Conservation (phyloP, 2,888 invertebrate species). For the Venustoraphidia nigricollis region DNA sequence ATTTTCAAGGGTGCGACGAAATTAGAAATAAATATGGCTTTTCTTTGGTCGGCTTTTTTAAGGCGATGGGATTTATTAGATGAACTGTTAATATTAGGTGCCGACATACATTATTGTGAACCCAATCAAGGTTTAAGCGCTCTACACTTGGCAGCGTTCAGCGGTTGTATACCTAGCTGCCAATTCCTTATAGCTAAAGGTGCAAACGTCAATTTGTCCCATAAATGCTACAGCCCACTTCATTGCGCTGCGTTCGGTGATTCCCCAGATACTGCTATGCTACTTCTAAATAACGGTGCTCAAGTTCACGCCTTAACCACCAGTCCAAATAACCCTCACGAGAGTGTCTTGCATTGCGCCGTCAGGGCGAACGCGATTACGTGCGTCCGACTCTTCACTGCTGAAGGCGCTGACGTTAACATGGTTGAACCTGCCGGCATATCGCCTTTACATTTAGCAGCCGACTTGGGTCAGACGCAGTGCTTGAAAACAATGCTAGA, state of each 20-base stretch:
- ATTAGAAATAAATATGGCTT: conserved; percentile 52
- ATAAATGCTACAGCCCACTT: conserved; percentile 62
- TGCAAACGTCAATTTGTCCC: conserved; percentile 50
- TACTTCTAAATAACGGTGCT: conserved; percentile 58
- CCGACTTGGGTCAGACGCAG: conserved; percentile 62
- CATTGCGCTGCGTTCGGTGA: conserved; percentile 86
- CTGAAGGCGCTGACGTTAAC: conserved; percentile 61
- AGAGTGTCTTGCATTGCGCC: conserved; percentile 70
- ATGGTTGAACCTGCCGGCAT: conserved; percentile 59
- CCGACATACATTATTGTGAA: conserved; percentile 53
- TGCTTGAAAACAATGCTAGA: conserved; percentile 61
- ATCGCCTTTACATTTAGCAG: conserved; percentile 66
- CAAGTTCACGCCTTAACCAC: conserved; percentile 48
- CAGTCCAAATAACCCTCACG: conserved; percentile 43
- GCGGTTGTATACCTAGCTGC: conserved; percentile 57
- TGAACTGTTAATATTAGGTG: conserved; percentile 46
- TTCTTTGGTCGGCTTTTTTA: conserved; percentile 60
- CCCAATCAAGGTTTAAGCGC: conserved; percentile 56
- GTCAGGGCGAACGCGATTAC: conserved; percentile 72
- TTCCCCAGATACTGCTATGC: conserved; percentile 61
- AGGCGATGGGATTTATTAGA: conserved; percentile 51
- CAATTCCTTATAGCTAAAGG: conserved; percentile 51
- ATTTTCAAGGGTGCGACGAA: conserved; percentile 41
- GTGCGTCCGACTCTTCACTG: conserved; percentile 59
- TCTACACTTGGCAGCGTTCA: conserved; percentile 62